These are phyloP conservation scores for Conus betulinus DNA, from an alignment of 1,140 invertebrate species.

Conservation along the genomic window DNA sequence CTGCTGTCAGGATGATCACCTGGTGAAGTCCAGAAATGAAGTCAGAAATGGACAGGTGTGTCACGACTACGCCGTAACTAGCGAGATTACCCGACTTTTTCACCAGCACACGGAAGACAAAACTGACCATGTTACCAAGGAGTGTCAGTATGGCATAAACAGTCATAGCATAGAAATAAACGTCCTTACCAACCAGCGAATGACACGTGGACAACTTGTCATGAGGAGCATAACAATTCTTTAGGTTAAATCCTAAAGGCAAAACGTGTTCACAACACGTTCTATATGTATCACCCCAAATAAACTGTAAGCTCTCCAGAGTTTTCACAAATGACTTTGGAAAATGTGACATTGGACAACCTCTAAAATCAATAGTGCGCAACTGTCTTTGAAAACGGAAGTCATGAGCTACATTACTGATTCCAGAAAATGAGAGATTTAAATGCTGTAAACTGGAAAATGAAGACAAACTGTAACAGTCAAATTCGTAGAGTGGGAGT, in stretches of 20 bases:
- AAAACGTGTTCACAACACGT: constrained; percentile 47
- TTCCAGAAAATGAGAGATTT: constrained; percentile 18
- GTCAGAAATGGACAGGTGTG: no score
- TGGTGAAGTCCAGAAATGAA: no score
- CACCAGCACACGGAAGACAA: no score
- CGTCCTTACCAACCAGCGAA: constrained; percentile 40
- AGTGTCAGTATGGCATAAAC: no score
- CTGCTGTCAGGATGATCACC: no score
- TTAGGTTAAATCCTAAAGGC: not conserved
- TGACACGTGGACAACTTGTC: constrained; percentile 54
- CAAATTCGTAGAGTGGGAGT: not conserved
- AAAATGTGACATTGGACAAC: not conserved
- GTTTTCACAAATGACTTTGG: not conserved
- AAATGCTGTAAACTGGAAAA: constrained; percentile 17
- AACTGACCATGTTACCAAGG: no score
- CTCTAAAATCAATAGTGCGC: constrained; percentile 26
- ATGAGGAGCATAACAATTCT: constrained; percentile 43
- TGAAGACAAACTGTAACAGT: not conserved
- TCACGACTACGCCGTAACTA: no score
- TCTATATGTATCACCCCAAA: constrained; percentile 45
- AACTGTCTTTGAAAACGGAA: constrained; percentile 40
- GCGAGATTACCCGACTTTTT: no score
- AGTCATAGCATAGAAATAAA: constrained; percentile 42
- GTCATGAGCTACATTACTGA: constrained; percentile 1
- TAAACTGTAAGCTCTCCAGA: not conserved